These are phyloP conservation scores for Gasteruption jaculator DNA, from an alignment of 2,888 invertebrate genomes.

Conservation along the genomic window DNA sequence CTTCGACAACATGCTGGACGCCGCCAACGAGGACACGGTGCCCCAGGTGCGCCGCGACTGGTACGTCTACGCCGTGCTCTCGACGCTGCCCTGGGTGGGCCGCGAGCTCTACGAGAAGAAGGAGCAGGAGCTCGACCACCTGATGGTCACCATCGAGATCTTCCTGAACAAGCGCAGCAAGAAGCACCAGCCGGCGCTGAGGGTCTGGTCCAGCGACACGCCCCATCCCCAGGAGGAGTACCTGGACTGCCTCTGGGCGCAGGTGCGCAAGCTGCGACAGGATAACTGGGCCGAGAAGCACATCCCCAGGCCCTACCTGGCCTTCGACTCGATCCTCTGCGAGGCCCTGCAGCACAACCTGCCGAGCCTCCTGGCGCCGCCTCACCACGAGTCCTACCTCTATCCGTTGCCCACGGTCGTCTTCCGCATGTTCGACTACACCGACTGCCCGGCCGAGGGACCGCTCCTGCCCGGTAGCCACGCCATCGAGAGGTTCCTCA, in stretches of 20 bases:
- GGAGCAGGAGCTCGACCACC: constrained; percentile 84
- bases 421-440: constrained; percentile 97
- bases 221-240: constrained; percentile 97
- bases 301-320: constrained; percentile 90
- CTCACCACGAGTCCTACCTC: constrained; percentile 82
- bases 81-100: constrained; percentile 94
- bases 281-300: constrained; percentile 98
- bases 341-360: constrained; percentile 95
- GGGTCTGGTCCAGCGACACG: constrained; percentile 91
- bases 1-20: constrained; percentile 89
- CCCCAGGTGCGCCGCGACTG: constrained; percentile 83
- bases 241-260: constrained; percentile 94
- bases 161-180: constrained; percentile 90
- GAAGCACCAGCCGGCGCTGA: constrained; percentile 86
- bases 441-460: constrained; percentile 88
- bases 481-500: constrained; percentile 94
- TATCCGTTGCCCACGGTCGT: constrained; percentile 96
- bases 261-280: constrained; percentile 82
- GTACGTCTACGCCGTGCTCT: constrained; percentile 85
- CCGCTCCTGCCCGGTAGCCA: constrained; percentile 91
- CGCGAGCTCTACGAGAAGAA: constrained; percentile 94
- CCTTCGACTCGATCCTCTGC: constrained; percentile 91
- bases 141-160: constrained; percentile 85
- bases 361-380: constrained; percentile 85
- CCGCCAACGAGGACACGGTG: constrained; percentile 88